Evolutionary conservation across 2,113 vertebrate genomes (phyloP).

Genomic region (Cepphus grylle): DNA sequence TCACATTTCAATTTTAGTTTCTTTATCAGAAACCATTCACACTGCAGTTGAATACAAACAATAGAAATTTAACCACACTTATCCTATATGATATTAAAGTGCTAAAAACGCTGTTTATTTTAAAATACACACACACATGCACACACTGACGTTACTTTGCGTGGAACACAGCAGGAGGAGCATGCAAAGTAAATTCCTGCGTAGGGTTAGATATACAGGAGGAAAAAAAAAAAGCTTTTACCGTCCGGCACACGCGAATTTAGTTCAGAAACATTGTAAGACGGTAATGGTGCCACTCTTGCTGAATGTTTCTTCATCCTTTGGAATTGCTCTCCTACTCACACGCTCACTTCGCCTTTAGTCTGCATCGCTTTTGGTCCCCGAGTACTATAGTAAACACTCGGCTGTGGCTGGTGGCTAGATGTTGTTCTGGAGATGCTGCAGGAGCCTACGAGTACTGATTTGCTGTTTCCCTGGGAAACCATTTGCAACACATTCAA

Average conservation of each 20-base stretch:
- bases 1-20: not conserved
- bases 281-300: slow-evolving; percentile 80
- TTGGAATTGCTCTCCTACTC: not conserved
- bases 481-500: slow-evolving; percentile 68
- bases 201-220: not conserved
- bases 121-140: not conserved
- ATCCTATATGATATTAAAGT: not conserved
- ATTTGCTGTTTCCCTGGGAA: slow-evolving; percentile 75
- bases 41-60: not conserved
- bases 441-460: slow-evolving; percentile 48
- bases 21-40: not conserved
- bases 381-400: not conserved
- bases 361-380: slow-evolving; percentile 31
- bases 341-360: not conserved
- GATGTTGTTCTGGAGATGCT: slow-evolving; percentile 47
- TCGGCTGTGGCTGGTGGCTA: slow-evolving; percentile 15
- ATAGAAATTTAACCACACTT: not conserved
- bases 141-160: not conserved
- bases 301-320: slow-evolving; percentile 88
- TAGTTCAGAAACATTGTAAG: slow-evolving; percentile 78
- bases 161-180: not conserved
- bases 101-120: not conserved
- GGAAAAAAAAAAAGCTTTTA: slow-evolving; percentile 33
- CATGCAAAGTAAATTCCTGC: not conserved
- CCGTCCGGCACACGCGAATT: slow-evolving; percentile 77